Base-by-base conservation (phyloP, 2,113 vertebrate species). In the Crotalus tigris region DNA sequence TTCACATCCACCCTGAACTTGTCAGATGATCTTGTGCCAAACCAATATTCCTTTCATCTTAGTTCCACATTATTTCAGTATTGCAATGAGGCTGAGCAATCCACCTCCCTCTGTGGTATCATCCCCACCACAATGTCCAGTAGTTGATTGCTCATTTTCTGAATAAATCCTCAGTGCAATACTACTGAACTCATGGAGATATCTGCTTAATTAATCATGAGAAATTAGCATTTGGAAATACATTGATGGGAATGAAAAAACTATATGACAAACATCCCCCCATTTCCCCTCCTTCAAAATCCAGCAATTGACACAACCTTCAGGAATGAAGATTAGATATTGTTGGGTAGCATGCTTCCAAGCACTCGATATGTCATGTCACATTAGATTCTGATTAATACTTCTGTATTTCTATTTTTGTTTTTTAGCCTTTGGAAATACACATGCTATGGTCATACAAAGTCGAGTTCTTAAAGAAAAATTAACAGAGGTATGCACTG, bases 401-500 rank as follows among this genome's bases (percentile, higher is more conserved):
- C 15, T 85, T 44, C 57, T 39, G 29, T 90, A 85, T 81, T 92
- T 91, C 75, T 92, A 3, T 64, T 24, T 96, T 94, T 93, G 29
- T 93, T 61, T 49, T 61, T 94, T 94, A 97, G 97, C 19, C 91
- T 23, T 29, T 64, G n/a, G 75, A 55, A 17, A 88, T 92, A 81
- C 1, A 64, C 57, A 46, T 33, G 49, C 89, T 92, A 92, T 92
- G 55, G 92, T 86, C 17, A 33, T 24, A 33, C 89, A 91, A 64
- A 13, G 61, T 55, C 69, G 81, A 13, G 55, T 29, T 24, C 29
- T 39, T 85, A 92, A 95, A 93, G 91, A 88, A 90, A 58, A 90
- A 29, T 23, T 85, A n/a, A 53, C 92, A 92, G 92, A 97, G 96
- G 97, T 97, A 17, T 12, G 95, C 90, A 81, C 1, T 81, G 17